These are phyloP conservation scores for Sminthurinus aureus DNA, from an alignment of 2,888 invertebrate species.

Conservation along the genomic window DNA sequence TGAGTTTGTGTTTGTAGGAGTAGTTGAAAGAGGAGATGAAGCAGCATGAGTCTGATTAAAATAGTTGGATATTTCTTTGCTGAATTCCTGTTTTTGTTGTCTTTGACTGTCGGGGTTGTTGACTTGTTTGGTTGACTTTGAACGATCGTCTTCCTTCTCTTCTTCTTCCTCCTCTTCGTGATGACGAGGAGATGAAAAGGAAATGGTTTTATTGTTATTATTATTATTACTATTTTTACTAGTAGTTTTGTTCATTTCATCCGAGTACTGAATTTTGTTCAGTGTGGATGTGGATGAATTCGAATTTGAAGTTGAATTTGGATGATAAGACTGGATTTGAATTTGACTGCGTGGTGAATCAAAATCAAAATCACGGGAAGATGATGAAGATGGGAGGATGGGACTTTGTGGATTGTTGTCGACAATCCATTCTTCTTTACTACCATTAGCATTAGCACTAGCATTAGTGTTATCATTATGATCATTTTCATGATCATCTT, in stretches of 20 bases:
- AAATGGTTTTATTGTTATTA: not conserved
- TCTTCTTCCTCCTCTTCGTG: not conserved
- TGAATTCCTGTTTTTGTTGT: not conserved
- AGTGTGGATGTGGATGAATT: too few relatives aligned
- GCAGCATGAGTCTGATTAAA: too few relatives aligned
- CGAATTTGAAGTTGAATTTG: constrained; percentile 1
- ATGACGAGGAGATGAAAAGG: not conserved
- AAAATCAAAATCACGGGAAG: too few relatives aligned
- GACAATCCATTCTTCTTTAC: not conserved
- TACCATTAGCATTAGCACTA: not conserved
- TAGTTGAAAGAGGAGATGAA: too few relatives aligned
- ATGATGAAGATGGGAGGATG: not conserved
- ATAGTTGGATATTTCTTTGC: too few relatives aligned
- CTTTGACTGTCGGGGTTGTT: constrained; percentile 37
- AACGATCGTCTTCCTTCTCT: too few relatives aligned
- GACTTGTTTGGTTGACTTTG: constrained; percentile 31
- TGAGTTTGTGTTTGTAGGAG: too few relatives aligned
- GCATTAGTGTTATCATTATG: not conserved
- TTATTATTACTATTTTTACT: not conserved
- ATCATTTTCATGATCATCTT: constrained; percentile 30
- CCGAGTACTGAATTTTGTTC: too few relatives aligned
- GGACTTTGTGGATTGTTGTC: not conserved
- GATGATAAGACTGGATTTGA: not conserved
- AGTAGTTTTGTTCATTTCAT: not conserved
- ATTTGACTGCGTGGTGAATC: not conserved